Evolutionary conservation across 2,113 vertebrate genomes (phyloP), one percentile per base, ranked within the genome.

Genomic region (Psilopsiagon aymara): DNA sequence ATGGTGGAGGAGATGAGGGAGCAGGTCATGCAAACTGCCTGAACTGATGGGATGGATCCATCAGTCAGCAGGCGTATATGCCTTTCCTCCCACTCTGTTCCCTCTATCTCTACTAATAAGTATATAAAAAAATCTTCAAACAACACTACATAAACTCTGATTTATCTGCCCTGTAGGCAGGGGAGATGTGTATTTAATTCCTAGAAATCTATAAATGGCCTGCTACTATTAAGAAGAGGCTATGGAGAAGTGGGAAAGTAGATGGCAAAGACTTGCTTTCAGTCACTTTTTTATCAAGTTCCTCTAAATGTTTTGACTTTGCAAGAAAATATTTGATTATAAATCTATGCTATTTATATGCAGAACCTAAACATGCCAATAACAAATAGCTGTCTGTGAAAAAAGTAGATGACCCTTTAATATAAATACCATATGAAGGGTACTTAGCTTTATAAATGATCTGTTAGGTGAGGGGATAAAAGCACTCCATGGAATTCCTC

Each of bases 271-370:
- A 68, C 63, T 94, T 86, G 17, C 35, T 92, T 95, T 43, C 37
- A 85, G 82, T 86, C 43, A 27, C 35, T 88, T 96, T 95, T 94
- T 97, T 94, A 97, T 95, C 89, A 60, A 95, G 53, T 71, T 96
- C 46, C 14, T 95, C 95, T 71, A 86, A 95, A 92, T 94, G 70
- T 97, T 97, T 97, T 97, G 88, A 96, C 84, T 97, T 97, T 29
- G 25, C 2, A 25, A 49, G 78, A 95, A 93, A 95, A 91, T 15
- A 95, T 92, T 76, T 95, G 66, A 91, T 94, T 96, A 93, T 95
- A 92, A 94, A 89, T 82, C 96, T 93, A 46, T 76, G n/a, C 41
- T 96, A 82, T 94, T 90, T 97, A 92, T 91, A 85, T 41, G 66
- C 27, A 55, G 94, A 83, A 95, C 59, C 17, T 95, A 94, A 97